These are phyloP conservation scores for Jaculus jaculus DNA, from an alignment of 2,113 vertebrate species.

Conservation along the genomic window DNA sequence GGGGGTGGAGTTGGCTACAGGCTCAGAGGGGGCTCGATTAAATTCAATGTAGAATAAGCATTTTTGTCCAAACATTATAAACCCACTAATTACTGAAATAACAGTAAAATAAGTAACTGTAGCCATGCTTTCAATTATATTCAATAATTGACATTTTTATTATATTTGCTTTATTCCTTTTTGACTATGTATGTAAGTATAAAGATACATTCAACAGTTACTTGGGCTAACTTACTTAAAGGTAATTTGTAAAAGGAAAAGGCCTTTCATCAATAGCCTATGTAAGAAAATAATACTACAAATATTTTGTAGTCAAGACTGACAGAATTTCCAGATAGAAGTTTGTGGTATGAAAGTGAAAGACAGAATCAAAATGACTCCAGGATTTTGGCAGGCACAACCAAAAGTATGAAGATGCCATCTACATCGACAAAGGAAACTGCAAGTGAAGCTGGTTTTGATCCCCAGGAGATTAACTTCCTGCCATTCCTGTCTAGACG, in stretches of 20 bases:
- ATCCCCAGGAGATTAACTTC: not conserved
- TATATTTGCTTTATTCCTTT: not conserved
- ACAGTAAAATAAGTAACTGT: not conserved
- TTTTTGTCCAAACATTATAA: not conserved
- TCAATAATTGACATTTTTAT: not conserved
- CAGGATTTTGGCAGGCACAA: not conserved
- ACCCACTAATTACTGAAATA: not conserved
- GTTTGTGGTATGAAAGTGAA: not conserved
- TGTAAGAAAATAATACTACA: not conserved
- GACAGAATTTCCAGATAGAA: not conserved
- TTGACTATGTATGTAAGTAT: not conserved
- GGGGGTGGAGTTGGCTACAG: not conserved
- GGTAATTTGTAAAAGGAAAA: not conserved
- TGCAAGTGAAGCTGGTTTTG: not conserved
- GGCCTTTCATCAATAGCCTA: not conserved
- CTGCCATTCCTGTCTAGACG: not conserved
- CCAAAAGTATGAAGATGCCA: not conserved
- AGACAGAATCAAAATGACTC: conserved; percentile 18
- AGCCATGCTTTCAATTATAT: not conserved
- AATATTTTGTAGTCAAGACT: conserved; percentile 3
- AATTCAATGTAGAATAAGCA: not conserved
- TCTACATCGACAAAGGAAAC: not conserved
- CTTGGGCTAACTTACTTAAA: not conserved
- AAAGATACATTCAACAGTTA: not conserved
- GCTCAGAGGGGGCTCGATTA: not conserved